phyloP scores from a whole-genome alignment of 2,113 vertebrate genomes.

The Pseudonaja textilis region DNA sequence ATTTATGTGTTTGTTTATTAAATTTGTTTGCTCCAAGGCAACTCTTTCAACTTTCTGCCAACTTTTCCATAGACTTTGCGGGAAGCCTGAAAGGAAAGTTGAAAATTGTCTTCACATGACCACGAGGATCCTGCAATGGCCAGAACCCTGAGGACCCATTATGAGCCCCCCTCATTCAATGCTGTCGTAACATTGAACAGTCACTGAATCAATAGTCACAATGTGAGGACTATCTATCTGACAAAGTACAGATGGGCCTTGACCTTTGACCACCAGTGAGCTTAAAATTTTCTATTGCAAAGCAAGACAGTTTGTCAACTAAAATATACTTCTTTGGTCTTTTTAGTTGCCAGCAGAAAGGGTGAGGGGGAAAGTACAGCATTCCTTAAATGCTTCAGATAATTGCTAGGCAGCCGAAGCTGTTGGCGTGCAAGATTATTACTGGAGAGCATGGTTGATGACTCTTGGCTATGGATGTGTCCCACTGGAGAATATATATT shows the following conservation, averaged over 20 bases:
- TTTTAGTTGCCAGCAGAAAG: too few relatives aligned
- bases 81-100: background rate
- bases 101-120: background rate
- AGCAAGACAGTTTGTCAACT: too few relatives aligned
- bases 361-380: too few relatives aligned
- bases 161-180: background rate
- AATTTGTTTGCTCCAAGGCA: background rate
- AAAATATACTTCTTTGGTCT: too few relatives aligned
- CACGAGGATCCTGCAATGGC: background rate
- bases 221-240: background rate
- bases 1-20: background rate
- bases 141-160: background rate
- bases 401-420: too few relatives aligned
- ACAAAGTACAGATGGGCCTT: background rate
- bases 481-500: too few relatives aligned
- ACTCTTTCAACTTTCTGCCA: background rate
- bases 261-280: background rate
- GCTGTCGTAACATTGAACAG: background rate
- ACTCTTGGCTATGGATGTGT: too few relatives aligned
- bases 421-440: too few relatives aligned
- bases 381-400: too few relatives aligned
- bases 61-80: background rate
- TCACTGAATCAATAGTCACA: background rate
- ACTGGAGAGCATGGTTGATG: too few relatives aligned
- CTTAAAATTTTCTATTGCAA: too few relatives aligned